Base-by-base conservation (phyloP, 2,113 vertebrate genomes). In the Pterocles gutturalis region DNA sequence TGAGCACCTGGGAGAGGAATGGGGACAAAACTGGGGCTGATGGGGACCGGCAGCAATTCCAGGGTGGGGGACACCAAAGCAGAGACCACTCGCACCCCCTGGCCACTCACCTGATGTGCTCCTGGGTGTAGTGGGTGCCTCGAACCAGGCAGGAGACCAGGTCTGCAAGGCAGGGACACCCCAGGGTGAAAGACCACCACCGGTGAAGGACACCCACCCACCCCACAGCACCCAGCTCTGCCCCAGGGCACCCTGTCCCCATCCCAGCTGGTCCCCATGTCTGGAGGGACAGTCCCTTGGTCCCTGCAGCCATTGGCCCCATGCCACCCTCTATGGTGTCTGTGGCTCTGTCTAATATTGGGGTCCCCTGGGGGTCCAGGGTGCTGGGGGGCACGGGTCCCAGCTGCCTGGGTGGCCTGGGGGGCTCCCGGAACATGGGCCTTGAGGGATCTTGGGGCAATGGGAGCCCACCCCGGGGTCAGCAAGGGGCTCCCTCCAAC, bases 131-230 rank as follows among this genome's bases (percentile, higher is more conserved):
- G 94, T 99, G 98, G 89, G 98, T 99, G 77, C 99, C 99, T 88
- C 98, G 97, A 90, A 97, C 97, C 96, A 98, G 97, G 96, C 99
- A 99, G 92, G 99, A 99, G 79, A 99, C 96, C 20, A 98, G 94
- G 94, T 99, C 99, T 99, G 95, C 75, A 96, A 96, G 65, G 65
- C 54, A 90, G 64, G 28, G 53, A 96, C 33, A 69, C 10, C 29
- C 16, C 33, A 55, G 45, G 22, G 36, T 95, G 80, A 93, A 51
- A 46, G 51, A 82, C n/a, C n/a, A n/a, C n/a, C n/a, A n/a, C n/a
- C n/a, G n/a, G n/a, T n/a, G 80, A 93, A 51, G 51, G 51, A 82
- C n/a, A 3, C 25, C 31, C 43, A 53, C 43, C 22, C 14, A 1
- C 26, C 43, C 51, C 67, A 14, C 21, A 55, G 26, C 48, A 34